Evolutionary conservation across 1,140 invertebrate genomes (phyloP), one percentile per base, ranked within the genome.

Genomic region (Calephelis nemesis): DNA sequence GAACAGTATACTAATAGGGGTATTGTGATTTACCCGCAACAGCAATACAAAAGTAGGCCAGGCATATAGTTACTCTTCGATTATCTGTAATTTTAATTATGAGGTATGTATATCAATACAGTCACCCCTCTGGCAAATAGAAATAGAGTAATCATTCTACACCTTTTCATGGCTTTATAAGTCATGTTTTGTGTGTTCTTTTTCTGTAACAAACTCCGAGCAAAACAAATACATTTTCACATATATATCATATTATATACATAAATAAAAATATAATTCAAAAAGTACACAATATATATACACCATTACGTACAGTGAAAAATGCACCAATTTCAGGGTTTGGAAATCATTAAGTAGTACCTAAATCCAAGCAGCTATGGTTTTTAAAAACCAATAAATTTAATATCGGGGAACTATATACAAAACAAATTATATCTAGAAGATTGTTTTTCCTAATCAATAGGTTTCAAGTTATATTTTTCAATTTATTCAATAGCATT

Each of bases 161-260:
- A 58, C 52, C 52, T 11, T 45, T 45, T 58, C 52, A 58, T 58
- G 52, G 52, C 52, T 19, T 54, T 54, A 54, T 54, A 52, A 52
- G 15, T 54, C 15, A 54, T 54, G 19, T 39, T 15, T 58, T 58
- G 5, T 30, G 8, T 30, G 10, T 39, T 58, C 30, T 15, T 58
- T 58, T 58, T 58, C 52, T 58, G 52, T 39, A 58, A 58, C 52
- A 58, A 58, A 58, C 52, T 58, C 19, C 52, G 19, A 58, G 19
- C 19, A 58, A 58, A 58, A 52, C 42, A 45, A 30, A 30, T 30
- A 30, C 30, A 19, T 42, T 15, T 54, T 54, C 15, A 39, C 52
- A 30, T 54, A 11, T 54, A 42, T 42, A 42, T 54, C 30, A 54
- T 8, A 54, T 54, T 54, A 19, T 19, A 50, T 19, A 30, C 10